Evolutionary conservation across 2,888 invertebrate species (phyloP), one percentile per base, ranked within the genome.

Genomic region (Lycaena phlaeas): DNA sequence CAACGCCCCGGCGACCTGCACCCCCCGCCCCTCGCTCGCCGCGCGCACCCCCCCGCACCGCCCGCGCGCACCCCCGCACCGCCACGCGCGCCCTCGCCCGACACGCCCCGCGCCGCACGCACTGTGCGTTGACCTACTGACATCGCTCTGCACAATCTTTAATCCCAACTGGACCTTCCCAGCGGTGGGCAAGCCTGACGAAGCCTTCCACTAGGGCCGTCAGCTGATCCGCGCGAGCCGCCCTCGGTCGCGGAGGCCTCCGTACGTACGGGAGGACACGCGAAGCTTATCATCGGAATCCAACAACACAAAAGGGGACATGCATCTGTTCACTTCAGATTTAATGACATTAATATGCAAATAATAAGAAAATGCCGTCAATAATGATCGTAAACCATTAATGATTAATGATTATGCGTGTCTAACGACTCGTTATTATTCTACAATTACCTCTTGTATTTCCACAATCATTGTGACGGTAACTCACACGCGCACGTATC

Each of bases 41-140:
- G 28, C 50, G 46, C 44, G 49, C 40, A 51, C 43, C 45, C 43
- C 45, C 44, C 47, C 44, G 40, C 50, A 48, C 48, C 41, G 49
- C 48, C 46, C 38, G 38, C 29, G n/a, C 45, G 46, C 53, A 49
- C 46, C 49, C 48, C 39, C 40, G 28, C 49, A 42, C 50, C 41
- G 49, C 44, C 51, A n/a, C 56, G 50, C 56, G 18, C 38, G 12
- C 28, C 18, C 29, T 22, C 28, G 25, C 39, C 39, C 39, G 55
- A 52, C 56, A 59, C 61, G 54, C 58, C 59, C 51, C 57, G 51
- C 58, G 51, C 61, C 60, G 59, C 70, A 76, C 82, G 82, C 82
- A 77, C 78, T 73, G 77, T 79, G 78, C 79, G 75, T 74, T 75
- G 82, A 82, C 81, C 82, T 75, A 82, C 77, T 82, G 78, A 79